Evolutionary conservation across 2,797 vertebrate genomes (phyloP), one percentile per base, ranked within the genome.

Genomic region (Pangasius krempfi): DNA sequence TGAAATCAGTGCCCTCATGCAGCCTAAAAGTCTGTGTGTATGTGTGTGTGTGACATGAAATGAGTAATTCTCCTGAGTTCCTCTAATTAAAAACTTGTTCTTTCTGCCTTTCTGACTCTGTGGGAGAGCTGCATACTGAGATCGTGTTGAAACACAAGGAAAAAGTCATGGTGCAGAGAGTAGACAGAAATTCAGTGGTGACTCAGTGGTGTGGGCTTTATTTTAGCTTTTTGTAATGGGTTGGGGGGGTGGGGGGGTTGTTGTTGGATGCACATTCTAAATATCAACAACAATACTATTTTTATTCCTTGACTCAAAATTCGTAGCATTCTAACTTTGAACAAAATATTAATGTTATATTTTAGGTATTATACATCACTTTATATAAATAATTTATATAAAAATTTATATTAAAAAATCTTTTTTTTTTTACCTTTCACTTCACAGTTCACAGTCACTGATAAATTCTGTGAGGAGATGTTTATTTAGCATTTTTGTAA

Each of bases 1-100:
- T 84, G 47, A 84, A 84, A 68, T 70, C 83, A 62, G 9, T 27
- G 58, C 13, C 40, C 2, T 40, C 25, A 52, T 54, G 64, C 64
- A 84, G 64, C 83, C 62, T 33, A 30, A 33, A 52, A 33, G 18
- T 50, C 90, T 92, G 93, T 92, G 92, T 94, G 91, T 94, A 70
- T 68, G 58, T 88, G 56, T 73, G 79, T 52, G 72, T 70, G 85
- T 50, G 44, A 87, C 58, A 50, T 64, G 18, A 86, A 25, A 93
- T 94, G 94, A 94, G 95, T 94, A 94, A 94, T 95, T 94, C 95
- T 94, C 94, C 84, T 90, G 95, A 95, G 94, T 92, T 12, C 13
- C 80, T 75, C 92, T 95, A 95, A 96, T 96, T 95, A 94, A 95
- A 96, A 95, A 94, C 95, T 95, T 96, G 95, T 94, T 93, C 93